Base-by-base conservation (phyloP, 2,888 invertebrate species). In the Vannuccia rotundouncinata region DNA sequence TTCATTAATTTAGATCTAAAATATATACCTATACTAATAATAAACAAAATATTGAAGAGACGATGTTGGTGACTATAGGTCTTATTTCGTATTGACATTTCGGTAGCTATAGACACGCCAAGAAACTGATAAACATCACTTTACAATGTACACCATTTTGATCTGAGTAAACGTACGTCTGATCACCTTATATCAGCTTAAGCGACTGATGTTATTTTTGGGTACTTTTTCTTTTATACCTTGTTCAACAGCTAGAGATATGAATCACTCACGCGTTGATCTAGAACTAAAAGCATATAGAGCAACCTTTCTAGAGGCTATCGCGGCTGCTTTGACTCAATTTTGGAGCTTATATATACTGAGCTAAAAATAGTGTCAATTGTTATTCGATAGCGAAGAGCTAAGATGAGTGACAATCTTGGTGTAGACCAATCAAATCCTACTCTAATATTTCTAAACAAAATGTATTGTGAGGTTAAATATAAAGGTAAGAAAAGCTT, bases 181-280 rank as follows among this genome's bases (percentile, higher is more conserved):
- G n/a, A n/a, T n/a, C n/a, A n/a, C n/a, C n/a, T n/a, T n/a, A n/a
- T n/a, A n/a, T n/a, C n/a, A n/a, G n/a, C n/a, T n/a, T n/a, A n/a
- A n/a, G n/a, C n/a, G n/a, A 66, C 66, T 66, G 66, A 66, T 66
- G 66, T 66, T 66, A 66, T 66, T 66, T 66, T 66, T 66, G 66
- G 66, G 2, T 5, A 13, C 66, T 13, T 17, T 66, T 66, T 5
- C 66, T 66, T 66, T n/a, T 66, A 66, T 66, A 66, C 66, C 66
- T 2, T 27, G 45, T 5, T 17, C 17, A 13, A 17, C 45, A 13
- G 5, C 45, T 13, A 17, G 5, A 45, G 17, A 5, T 5, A 45
- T 45, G 45, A 45, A 45, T 45, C 45, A 45, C 17, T 13, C 66
- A 22, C 25, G 5, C 25, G 13, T 27, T 66, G 66, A 66, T 66